Evolutionary conservation across 2,797 vertebrate species (phyloP), one percentile per base, ranked within the genome.

Genomic region (Rallus crepitans): DNA sequence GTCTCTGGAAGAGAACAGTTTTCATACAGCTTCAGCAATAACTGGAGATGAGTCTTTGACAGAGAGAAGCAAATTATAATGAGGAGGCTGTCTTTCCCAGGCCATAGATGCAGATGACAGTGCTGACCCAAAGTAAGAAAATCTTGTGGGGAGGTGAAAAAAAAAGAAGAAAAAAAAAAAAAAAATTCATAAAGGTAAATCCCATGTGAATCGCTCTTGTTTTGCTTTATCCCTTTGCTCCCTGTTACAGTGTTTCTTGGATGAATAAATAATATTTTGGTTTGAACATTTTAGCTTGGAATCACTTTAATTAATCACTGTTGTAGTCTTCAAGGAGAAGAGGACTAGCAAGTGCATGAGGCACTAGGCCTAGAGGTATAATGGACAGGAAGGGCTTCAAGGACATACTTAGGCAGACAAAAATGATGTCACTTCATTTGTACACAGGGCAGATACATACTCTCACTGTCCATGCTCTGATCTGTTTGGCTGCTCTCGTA

Each of bases 381-480:
- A 39, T 31, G 80, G 73, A 39, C 1, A 3, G 14, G 30, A 28
- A 0, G 3, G 14, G 40, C 37, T 72, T 27, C 5, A 12, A 45
- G 3, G 60, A 21, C 0, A 0, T 53, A 12, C 50, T 48, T 78
- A 45, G 48, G 8, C 47, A 75, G 16, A 24, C 47, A 87, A 87
- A 56, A 20, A 52, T 3, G 0, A 19, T 11, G 18, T 57, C 75
- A 15, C 66, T 13, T 10, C 28, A 15, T 2, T 0, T 28, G 48
- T 48, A 27, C 0, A 0, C 12, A 21, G 77, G 72, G 52, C n/a
- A 68, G 52, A 57, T 12, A 47, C 14, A 17, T 0, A 1, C 6
- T 72, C 25, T 42, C 24, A 3, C n/a, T 52, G 13, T 8, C 40
- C 40, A 5, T 20, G 13, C 24, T 50, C 27, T 15, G 23, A 76